Conservation (phyloP, 2,888 invertebrate genomes). For the Plagodis dolabraria region DNA sequence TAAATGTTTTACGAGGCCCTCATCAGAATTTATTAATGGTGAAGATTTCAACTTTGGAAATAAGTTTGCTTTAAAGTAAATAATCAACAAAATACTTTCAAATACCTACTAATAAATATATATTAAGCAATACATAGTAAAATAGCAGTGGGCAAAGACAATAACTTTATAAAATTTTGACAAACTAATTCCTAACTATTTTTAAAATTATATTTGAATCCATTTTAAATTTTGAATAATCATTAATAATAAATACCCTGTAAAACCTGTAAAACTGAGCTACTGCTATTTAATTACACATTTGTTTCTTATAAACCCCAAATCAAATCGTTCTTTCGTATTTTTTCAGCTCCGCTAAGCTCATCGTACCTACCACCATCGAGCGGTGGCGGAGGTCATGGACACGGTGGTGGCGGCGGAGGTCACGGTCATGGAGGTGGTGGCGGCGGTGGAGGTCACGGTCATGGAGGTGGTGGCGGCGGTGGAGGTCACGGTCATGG, state of each 20-base stretch:
- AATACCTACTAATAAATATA: too few relatives aligned
- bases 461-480: constrained; percentile 42
- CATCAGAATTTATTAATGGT: constrained; percentile 1
- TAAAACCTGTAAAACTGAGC: too few relatives aligned
- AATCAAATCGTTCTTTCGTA: neutral
- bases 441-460: constrained; percentile 58
- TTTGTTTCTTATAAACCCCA: neutral
- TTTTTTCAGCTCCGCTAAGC: constrained; percentile 77
- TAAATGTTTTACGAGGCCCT: neutral
- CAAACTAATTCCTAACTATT: too few relatives aligned
- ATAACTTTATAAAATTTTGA: too few relatives aligned
- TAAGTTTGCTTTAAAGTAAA: too few relatives aligned
- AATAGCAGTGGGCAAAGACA: too few relatives aligned
- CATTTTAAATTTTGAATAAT: too few relatives aligned
- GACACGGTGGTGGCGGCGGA: constrained; percentile 45
- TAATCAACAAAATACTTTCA: too few relatives aligned
- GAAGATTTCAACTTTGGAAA: neutral
- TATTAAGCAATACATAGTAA: too few relatives aligned
- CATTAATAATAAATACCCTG: too few relatives aligned
- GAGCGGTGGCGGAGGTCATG: constrained; percentile 44
- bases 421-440: constrained; percentile 44
- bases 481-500: constrained; percentile 62
- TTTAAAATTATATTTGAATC: too few relatives aligned
- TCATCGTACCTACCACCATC: constrained; percentile 86
- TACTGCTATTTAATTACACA: too few relatives aligned